Base-by-base conservation (phyloP, 1,140 invertebrate species). In the Drosophila kurseongensis region DNA sequence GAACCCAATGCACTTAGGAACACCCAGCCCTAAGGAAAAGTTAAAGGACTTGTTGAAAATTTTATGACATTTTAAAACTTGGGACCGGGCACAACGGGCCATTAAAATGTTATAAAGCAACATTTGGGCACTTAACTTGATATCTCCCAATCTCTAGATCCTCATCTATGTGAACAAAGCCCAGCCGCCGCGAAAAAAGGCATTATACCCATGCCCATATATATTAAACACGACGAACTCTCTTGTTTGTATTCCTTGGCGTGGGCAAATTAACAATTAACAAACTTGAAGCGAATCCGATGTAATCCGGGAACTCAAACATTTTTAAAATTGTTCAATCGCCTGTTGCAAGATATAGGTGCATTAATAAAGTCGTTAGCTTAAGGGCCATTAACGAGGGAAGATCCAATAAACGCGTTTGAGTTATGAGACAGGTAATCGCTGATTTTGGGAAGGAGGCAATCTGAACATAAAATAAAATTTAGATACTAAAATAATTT, bases 31-130 rank as follows among this genome's bases (percentile, higher is more conserved):
- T 47, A 7, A 61, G 67, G 29, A 76, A 83, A 88, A 89, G 80
- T 84, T 89, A 78, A 89, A 89, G 84, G 86, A 89, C 84, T 88
- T 88, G 84, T 88, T 89, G 76, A 88, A 89, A 84, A 89, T 88
- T 89, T 84, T 89, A 88, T 88, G 84, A 88, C 76, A 89, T 88
- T 89, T 84, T 89, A 78, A 71, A 84, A 89, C 80, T 69, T 84
- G 83, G 48, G 60, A 42, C 75, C 59, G 18, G 54, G 66, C 47
- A 69, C 36, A 48, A 29, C 55, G 52, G 42, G 61, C 84, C 84
- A 89, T 88, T 88, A 89, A 88, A 88, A 88, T 89, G 84, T 89
- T 89, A 84, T 89, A 88, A 88, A 75, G 77, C 84, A 78, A 83
- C 71, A 88, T 89, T 88, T 84, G 80, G 83, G 84, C 84, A 89